These are phyloP conservation scores for Apis florea DNA, from an alignment of 1,140 invertebrate species.

Conservation along the genomic window DNA sequence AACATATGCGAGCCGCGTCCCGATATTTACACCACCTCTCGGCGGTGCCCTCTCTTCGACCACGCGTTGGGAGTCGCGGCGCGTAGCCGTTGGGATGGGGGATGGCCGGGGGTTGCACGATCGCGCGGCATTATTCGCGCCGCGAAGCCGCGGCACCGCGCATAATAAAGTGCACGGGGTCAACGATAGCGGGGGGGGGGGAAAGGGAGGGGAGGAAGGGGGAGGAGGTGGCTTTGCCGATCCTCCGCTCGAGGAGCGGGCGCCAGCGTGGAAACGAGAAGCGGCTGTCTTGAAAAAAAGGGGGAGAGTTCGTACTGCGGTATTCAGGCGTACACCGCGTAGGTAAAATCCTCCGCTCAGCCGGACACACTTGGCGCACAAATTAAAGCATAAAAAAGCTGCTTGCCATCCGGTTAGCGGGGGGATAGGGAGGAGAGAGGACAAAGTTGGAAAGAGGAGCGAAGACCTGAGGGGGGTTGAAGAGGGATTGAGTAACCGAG, in stretches of 20 bases:
- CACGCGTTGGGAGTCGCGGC: conserved; percentile 18
- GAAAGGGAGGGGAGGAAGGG: conserved; percentile 20
- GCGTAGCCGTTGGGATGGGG: conserved; percentile 48
- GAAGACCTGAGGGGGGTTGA: conserved; percentile 49
- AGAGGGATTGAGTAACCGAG: conserved; percentile 56
- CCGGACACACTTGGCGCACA: conserved; percentile 67
- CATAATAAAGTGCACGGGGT: conserved; percentile 74
- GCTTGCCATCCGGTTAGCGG: conserved; percentile 3
- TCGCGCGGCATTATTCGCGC: conserved; percentile 76
- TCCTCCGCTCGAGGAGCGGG: no score
- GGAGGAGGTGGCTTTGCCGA: neutral
- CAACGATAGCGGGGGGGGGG: conserved; percentile 60
- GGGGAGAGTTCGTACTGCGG: neutral
- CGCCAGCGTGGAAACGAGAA: no score
- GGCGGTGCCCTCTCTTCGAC: no score
- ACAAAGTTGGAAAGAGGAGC: conserved; percentile 53
- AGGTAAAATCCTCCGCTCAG: conserved; percentile 62
- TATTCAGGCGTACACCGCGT: conserved; percentile 41
- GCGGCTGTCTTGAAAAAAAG: conserved; percentile 6
- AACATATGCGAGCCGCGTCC: no score
- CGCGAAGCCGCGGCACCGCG: conserved; percentile 66
- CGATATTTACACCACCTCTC: neutral
- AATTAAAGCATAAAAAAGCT: conserved; percentile 74
- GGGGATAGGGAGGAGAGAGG: conserved; percentile 30
- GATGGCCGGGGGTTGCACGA: conserved; percentile 55